Evolutionary conservation across 1,140 invertebrate species (phyloP), one percentile per base, ranked within the genome.

Genomic region (Panagrolaimus sp.): DNA sequence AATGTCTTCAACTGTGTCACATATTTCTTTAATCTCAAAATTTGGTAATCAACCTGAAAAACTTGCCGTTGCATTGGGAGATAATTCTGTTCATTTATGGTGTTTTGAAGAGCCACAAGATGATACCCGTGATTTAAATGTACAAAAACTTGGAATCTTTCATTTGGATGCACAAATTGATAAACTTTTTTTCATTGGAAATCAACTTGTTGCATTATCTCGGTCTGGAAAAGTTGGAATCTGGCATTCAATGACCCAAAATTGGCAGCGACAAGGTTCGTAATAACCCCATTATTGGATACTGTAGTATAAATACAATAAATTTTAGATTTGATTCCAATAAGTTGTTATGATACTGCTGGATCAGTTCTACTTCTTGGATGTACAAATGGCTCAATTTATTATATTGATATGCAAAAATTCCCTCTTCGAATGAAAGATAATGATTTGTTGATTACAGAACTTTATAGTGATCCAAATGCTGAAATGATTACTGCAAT

Each of bases 341-440:
- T 98, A 43, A 89, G 93, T 15, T 95, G 93, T 1, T 94, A 94
- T 84, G 94, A 96, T 83, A 95, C 92, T 0, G 94, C 94, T 58
- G 94, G 94, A 0, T 96, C 93, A 0, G 95, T 96, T 84, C 85
- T 98, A 15, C 84, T 97, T 8, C 87, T 98, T 0, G 95, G 94
- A 3, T 96, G 94, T 78, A 91, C 91, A 75, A 96, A 95, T 84
- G 95, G 94, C 6, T 92, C 92, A 48, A 96, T 97, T 77, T 96
- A 96, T 85, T 96, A 96, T 86, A 96, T 97, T 80, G 94, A 98
- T 85, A 98, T 98, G 95, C 94, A 98, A 84, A 98, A 98, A 83
- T 98, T 98, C 86, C 95, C 95, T 2, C 84, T 98, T 9, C 87
- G 94, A 68, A 97, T 98, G 94, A 98, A 98, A 84, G 95, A 98